Conservation (phyloP, 2,797 vertebrate species). For the Ptychobarbus kaznakovi region DNA sequence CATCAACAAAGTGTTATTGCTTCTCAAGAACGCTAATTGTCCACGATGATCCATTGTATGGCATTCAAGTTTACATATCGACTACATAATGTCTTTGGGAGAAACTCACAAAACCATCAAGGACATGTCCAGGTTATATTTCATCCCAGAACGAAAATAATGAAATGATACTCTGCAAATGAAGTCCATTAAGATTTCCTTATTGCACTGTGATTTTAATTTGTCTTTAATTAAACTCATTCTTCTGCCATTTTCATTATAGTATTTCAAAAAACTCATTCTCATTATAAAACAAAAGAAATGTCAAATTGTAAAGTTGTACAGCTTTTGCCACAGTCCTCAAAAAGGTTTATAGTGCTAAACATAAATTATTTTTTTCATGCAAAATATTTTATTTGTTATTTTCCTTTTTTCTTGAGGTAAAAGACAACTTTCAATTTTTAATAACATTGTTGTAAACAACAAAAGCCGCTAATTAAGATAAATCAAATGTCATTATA, state of each 20-base stretch:
- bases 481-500: neutral
- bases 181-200: neutral
- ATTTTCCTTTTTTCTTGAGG: neutral
- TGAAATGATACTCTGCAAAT: neutral
- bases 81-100: neutral
- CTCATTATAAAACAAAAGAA: neutral
- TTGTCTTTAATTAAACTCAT: neutral
- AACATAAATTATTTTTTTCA: neutral
- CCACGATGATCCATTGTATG: neutral
- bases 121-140: neutral
- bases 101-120: neutral
- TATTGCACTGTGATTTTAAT: neutral
- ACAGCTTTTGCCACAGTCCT: neutral
- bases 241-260: neutral
- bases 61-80: neutral
- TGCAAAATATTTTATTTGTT: neutral
- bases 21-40: neutral
- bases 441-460: neutral
- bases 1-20: constrained; percentile 1
- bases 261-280: neutral
- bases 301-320: neutral
- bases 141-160: neutral
- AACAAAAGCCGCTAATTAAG: neutral
- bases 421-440: neutral
- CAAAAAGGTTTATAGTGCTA: neutral